Evolutionary conservation across 1,140 invertebrate species (phyloP), one percentile per base, ranked within the genome.

Genomic region (Patella vulgata): DNA sequence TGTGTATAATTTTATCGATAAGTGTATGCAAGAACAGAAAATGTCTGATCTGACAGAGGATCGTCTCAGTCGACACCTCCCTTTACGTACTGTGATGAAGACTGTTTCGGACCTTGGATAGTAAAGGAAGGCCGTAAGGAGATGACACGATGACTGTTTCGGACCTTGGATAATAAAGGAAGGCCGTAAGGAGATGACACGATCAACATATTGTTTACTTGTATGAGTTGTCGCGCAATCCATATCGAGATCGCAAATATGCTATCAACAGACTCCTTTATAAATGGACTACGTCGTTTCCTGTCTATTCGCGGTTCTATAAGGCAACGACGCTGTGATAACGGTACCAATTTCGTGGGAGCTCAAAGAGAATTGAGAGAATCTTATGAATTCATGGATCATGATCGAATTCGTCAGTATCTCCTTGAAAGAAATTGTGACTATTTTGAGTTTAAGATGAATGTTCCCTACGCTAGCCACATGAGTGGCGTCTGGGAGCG

Each of bases 101-200:
- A 73, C 47, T 73, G 57, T 60, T 73, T 71, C 59, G 65, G 73
- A 17, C 68, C 57, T 8, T 68, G 65, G n/a, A 19, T 65, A 30
- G 67, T 71, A 8, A 76, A n/a, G n/a, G n/a, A n/a, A n/a, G n/a
- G n/a, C n/a, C n/a, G n/a, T n/a, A n/a, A n/a, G n/a, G n/a, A n/a
- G n/a, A n/a, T n/a, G n/a, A n/a, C n/a, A n/a, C n/a, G n/a, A n/a
- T 44, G 74, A 76, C 23, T 75, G 33, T 58, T 75, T 72, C 55
- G 56, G 69, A 27, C 73, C 73, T 3, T 59, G 70, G 17, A 14
- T 44, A 27, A 57, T 70, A 12, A 70, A 43, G 23, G 44, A 48
- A 23, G 58, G 54, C n/a, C 30, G 51, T 11, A 43, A 44, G 14
- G 4, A 48, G 28, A 59, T 57, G 33, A 70, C 70, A 42, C n/a